phyloP scores from a whole-genome alignment of 2,888 invertebrate genomes.

The Stenodema calcarata region DNA sequence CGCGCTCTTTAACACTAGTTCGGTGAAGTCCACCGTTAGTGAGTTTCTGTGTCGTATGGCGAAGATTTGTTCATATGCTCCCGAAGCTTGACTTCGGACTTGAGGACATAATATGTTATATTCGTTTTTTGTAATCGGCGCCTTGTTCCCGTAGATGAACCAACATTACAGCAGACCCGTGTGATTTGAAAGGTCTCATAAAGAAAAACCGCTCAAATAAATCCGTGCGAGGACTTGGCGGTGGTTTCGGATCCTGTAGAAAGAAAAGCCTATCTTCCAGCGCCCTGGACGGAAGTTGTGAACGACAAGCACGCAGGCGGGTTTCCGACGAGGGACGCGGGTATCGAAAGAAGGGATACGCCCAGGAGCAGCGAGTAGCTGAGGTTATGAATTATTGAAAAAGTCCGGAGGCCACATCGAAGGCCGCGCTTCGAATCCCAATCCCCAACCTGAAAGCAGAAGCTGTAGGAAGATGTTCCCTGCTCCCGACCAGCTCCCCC shows the following conservation, averaged over 20 bases:
- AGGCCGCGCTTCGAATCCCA: conserved; percentile 23
- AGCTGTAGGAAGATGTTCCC: background rate
- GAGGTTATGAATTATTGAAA: conserved; percentile 33
- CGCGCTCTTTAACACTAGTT: too few relatives aligned
- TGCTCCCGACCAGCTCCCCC: background rate
- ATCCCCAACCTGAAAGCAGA: conserved; percentile 8
- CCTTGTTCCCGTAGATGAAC: too few relatives aligned
- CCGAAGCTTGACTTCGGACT: too few relatives aligned
- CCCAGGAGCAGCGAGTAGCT: background rate
- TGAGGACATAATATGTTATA: too few relatives aligned
- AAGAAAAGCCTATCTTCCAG: background rate
- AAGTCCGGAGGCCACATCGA: conserved; percentile 22
- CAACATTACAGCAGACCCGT: too few relatives aligned
- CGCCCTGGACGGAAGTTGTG: background rate
- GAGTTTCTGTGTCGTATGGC: too few relatives aligned
- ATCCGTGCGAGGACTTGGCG: background rate
- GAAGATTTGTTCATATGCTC: too few relatives aligned
- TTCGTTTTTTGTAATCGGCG: too few relatives aligned
- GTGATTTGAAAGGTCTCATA: too few relatives aligned
- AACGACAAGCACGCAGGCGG: background rate
- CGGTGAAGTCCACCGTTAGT: too few relatives aligned
- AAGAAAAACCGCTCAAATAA: background rate
- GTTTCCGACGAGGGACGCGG: background rate
- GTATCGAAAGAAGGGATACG: background rate
- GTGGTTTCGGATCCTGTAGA: background rate